phyloP scores from a whole-genome alignment of 2,797 vertebrate genomes.

The Sebastes alutus region DNA sequence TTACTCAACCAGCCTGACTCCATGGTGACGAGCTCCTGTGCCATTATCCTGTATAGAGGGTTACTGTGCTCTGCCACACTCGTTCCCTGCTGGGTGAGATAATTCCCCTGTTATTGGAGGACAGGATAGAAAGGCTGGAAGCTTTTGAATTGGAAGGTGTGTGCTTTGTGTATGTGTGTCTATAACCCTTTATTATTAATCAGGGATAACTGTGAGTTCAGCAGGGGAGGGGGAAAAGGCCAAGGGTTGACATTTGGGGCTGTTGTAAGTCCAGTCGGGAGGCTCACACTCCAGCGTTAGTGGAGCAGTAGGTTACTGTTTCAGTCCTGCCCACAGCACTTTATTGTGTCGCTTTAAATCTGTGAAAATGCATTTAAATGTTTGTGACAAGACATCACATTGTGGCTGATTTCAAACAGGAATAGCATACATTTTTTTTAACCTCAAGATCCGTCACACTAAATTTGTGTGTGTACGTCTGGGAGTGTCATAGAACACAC shows the following conservation, averaged over 20 bases:
- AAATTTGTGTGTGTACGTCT: not conserved
- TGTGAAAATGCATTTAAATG: conserved; percentile 13
- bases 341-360: conserved; percentile 44
- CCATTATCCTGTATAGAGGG: conserved; percentile 40
- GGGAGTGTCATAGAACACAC: not conserved
- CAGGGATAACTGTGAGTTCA: conserved; percentile 47
- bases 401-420: not conserved
- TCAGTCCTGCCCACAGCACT: conserved; percentile 45
- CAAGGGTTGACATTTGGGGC: conserved; percentile 66
- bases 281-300: conserved; percentile 35
- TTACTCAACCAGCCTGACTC: conserved; percentile 50
- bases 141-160: conserved; percentile 8
- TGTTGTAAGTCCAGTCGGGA: conserved; percentile 50
- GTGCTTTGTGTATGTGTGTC: conserved; percentile 21
- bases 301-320: conserved; percentile 59
- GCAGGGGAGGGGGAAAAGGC: conserved; percentile 41
- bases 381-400: not conserved
- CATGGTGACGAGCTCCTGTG: conserved; percentile 50
- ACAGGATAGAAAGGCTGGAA: conserved; percentile 8
- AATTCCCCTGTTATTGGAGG: conserved; percentile 32
- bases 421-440: not conserved
- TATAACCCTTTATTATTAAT: conserved; percentile 66
- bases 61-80: conserved; percentile 21
- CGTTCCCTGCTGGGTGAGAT: conserved; percentile 34
- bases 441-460: not conserved